phyloP scores from a whole-genome alignment of 2,113 vertebrate genomes.

The Piprites chloris region DNA sequence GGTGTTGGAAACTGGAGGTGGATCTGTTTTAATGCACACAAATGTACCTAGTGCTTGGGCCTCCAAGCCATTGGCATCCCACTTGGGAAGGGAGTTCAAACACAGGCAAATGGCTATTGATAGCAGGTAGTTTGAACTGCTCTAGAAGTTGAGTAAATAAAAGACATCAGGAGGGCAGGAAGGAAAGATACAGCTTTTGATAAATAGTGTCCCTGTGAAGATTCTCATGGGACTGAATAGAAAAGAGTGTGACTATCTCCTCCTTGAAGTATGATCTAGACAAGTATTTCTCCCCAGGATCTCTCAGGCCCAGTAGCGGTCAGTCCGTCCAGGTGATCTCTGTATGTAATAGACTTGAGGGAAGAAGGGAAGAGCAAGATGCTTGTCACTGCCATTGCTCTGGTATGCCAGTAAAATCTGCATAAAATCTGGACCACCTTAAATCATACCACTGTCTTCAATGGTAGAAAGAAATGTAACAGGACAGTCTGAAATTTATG shows the following conservation, averaged over 20 bases:
- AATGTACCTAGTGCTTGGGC: accelerated
- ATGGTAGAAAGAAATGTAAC: neutral
- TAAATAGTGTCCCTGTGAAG: neutral
- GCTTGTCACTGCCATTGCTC: neutral
- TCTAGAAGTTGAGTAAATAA: neutral
- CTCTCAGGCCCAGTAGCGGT: neutral
- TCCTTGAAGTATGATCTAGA: neutral
- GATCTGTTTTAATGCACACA: accelerated
- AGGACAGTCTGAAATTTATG: neutral
- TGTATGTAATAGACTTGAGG: neutral
- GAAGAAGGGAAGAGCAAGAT: accelerated
- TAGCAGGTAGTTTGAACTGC: neutral
- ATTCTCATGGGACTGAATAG: neutral
- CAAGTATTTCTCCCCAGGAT: neutral
- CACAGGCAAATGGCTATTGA: neutral
- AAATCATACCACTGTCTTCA: neutral
- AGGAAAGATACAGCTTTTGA: neutral
- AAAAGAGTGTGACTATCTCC: neutral
- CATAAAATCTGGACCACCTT: neutral
- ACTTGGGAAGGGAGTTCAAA: neutral
- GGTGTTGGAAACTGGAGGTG: neutral
- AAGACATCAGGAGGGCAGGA: neutral
- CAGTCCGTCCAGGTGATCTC: neutral
- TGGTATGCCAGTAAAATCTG: neutral
- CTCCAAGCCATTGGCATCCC: neutral